These are phyloP conservation scores for Heliconius ethilla DNA, from an alignment of 2,888 invertebrate genomes.

Conservation along the genomic window DNA sequence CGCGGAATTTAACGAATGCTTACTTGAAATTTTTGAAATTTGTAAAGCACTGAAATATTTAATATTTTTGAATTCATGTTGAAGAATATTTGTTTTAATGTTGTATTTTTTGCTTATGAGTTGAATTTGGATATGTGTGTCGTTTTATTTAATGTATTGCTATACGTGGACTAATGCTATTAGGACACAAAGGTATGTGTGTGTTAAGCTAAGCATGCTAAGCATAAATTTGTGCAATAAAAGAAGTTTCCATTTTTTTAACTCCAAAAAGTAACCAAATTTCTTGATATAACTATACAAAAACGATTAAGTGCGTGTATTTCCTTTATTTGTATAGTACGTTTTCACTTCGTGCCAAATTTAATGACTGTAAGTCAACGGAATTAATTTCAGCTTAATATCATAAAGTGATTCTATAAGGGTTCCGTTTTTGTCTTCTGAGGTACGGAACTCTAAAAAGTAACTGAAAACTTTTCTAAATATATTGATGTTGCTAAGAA, in stretches of 20 bases:
- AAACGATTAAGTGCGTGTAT: too few relatives aligned
- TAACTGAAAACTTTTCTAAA: background rate
- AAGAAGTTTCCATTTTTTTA: background rate
- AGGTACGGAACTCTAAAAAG: background rate
- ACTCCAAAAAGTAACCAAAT: background rate
- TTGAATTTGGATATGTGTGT: background rate
- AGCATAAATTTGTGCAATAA: background rate
- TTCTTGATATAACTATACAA: too few relatives aligned
- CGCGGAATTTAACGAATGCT: slow-evolving; percentile 4
- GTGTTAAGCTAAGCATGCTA: too few relatives aligned
- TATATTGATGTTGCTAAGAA: slow-evolving; percentile 2
- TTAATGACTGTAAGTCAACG: too few relatives aligned
- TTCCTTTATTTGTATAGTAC: too few relatives aligned
- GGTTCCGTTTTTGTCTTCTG: too few relatives aligned
- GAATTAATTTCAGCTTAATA: too few relatives aligned
- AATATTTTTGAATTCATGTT: background rate
- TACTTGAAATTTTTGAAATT: slow-evolving; percentile 1
- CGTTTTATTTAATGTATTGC: too few relatives aligned
- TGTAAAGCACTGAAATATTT: background rate
- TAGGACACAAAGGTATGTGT: background rate
- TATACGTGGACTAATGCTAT: background rate
- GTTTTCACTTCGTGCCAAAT: too few relatives aligned
- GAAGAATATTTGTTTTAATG: background rate
- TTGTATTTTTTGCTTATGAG: background rate
- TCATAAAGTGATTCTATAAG: too few relatives aligned